These are phyloP conservation scores for Pammene aurita DNA, from an alignment of 2,888 invertebrate species.

Conservation along the genomic window DNA sequence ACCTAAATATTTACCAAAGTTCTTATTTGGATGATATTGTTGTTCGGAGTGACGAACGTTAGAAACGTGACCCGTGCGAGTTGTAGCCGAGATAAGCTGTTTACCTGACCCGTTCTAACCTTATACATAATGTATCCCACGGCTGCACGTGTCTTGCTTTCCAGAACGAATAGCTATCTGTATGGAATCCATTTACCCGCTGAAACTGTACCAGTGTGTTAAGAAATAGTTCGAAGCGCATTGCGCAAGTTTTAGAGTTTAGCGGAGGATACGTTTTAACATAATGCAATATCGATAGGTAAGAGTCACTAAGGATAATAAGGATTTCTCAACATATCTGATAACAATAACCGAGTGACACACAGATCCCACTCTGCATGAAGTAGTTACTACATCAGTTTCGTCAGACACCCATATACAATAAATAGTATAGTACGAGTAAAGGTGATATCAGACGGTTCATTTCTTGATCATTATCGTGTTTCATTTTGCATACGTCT, in stretches of 20 bases:
- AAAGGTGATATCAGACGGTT: too few relatives aligned
- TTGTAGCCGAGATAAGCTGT: neutral
- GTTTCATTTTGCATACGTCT: too few relatives aligned
- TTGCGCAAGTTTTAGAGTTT: slow-evolving; percentile 9
- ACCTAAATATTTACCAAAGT: neutral
- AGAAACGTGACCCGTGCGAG: neutral
- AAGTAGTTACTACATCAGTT: too few relatives aligned
- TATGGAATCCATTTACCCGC: neutral
- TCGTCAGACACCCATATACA: too few relatives aligned
- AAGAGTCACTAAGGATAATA: neutral
- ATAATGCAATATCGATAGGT: neutral
- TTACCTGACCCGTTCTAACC: slow-evolving; percentile 12
- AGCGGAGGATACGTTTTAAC: neutral
- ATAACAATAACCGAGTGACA: neutral
- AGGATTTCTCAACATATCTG: neutral
- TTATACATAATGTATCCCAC: slow-evolving; percentile 20
- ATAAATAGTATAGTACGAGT: too few relatives aligned
- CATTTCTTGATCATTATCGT: too few relatives aligned
- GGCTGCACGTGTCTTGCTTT: slow-evolving; percentile 3
- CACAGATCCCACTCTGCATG: too few relatives aligned
- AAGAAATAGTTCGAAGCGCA: slow-evolving; percentile 8
- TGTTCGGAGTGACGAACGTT: neutral
- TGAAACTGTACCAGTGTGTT: slow-evolving; percentile 9
- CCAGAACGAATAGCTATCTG: slow-evolving; percentile 1
- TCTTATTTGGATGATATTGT: too few relatives aligned